Evolutionary conservation across 2,888 invertebrate genomes (phyloP), one percentile per base, ranked within the genome.

Genomic region (Plebejus melissa): DNA sequence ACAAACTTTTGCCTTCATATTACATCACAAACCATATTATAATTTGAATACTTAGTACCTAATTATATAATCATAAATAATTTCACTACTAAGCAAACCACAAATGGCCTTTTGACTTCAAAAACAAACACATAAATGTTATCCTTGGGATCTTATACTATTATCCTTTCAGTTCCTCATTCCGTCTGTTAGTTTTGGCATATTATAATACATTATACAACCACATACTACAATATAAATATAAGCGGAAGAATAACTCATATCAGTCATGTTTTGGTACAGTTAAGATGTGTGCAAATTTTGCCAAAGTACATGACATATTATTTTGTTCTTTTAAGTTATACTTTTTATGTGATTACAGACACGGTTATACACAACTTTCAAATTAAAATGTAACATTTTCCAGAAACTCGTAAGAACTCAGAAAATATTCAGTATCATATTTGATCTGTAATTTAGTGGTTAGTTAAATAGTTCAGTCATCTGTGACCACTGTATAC

Each of bases 121-220:
- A 60, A 60, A 60, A 60, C 60, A 60, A 60, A 60, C 60, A 60
- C 60, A 60, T 60, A 60, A 28, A 60, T 11, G 60, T 60, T 60
- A 60, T 60, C 28, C 28, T 11, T 28, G 60, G 28, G 28, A 60
- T 60, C 58, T 58, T 11, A 60, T 28, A 60, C 60, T 60, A 60
- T 60, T 60, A 60, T 28, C 60, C 60, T 60, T 60, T 11, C 60
- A 28, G 60, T 60, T 28, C 60, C 60, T 28, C 60, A 60, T 60
- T 60, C 9, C 60, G 28, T 28, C 7, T 60, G 60, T 60, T 60
- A 11, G 28, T 28, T 60, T 60, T 60, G 28, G 60, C 60, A 60
- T 60, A 57, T 22, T 22, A 22, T 22, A 22, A 22, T 22, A 22
- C 22, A 22, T 22, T 57, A 9, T 60, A 60, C 28, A 60, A 28